Evolutionary conservation across 2,888 invertebrate genomes (phyloP).

Genomic region (Limnephilus rhombicus): DNA sequence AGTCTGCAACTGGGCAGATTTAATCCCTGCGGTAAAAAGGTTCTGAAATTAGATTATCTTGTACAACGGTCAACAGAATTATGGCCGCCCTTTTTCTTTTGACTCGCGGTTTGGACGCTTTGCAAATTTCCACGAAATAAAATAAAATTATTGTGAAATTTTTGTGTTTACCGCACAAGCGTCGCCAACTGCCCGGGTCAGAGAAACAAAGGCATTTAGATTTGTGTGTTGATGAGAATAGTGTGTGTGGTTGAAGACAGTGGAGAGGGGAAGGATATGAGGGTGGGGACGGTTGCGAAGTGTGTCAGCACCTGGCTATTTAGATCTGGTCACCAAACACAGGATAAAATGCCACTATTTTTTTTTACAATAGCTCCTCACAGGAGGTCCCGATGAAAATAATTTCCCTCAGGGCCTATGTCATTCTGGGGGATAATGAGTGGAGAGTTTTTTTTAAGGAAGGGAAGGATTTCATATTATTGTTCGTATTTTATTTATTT

Average conservation of each 20-base stretch:
- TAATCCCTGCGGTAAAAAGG: not conserved
- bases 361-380: too few species aligned
- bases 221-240: not conserved
- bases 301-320: not conserved
- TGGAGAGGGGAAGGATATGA: not conserved
- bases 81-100: not conserved
- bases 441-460: too few species aligned
- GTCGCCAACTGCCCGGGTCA: not conserved
- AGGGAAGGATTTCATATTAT: too few species aligned
- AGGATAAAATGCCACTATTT: not conserved
- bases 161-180: not conserved
- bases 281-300: not conserved
- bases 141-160: not conserved
- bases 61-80: not conserved
- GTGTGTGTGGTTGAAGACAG: not conserved
- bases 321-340: not conserved
- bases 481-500: too few species aligned
- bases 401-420: too few species aligned
- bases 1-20: not conserved
- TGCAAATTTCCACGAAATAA: not conserved
- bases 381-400: too few species aligned
- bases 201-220: not conserved
- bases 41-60: not conserved
- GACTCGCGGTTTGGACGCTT: not conserved
- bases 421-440: too few species aligned